A percentile compares a stretch with the other conserved stretches of the same genome.
Conservation (phyloP, 2,113 vertebrate genomes). For the Dermatemys mawii region DNA sequence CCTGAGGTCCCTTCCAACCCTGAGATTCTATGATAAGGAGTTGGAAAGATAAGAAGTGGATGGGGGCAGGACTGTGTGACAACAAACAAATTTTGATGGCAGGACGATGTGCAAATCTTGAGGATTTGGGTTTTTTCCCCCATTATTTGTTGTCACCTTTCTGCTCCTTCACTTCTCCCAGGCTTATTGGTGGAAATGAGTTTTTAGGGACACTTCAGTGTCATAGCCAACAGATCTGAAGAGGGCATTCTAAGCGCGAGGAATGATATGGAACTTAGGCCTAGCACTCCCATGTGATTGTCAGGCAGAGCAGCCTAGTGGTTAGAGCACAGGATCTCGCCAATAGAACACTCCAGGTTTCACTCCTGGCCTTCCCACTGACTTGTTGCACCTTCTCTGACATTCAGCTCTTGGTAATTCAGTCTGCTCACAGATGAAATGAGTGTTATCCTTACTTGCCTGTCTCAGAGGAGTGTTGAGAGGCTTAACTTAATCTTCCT, state of each 20-base stretch:
- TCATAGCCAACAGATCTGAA: rapidly evolving
- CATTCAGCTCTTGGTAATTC: not conserved
- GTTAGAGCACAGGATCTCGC: rapidly evolving
- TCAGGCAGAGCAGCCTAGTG: not conserved
- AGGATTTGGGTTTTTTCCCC: not conserved
- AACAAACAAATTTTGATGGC: rapidly evolving
- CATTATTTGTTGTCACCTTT: not conserved
- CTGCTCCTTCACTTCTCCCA: not conserved
- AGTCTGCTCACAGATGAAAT: not conserved
- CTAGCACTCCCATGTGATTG: not conserved
- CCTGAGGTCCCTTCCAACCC: too few relatives aligned
- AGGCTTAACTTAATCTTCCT: not conserved
- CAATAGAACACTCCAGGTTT: not conserved
- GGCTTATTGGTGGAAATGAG: not conserved
- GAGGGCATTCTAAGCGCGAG: not conserved
- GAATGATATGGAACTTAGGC: not conserved
- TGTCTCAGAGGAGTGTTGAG: not conserved
- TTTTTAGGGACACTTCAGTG: rapidly evolving
- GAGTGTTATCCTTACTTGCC: not conserved
- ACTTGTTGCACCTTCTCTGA: not conserved
- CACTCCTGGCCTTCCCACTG: not conserved
- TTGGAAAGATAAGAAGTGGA: not conserved
- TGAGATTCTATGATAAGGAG: too few relatives aligned
- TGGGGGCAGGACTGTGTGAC: not conserved
- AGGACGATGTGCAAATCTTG: not conserved